Evolutionary conservation across 2,888 invertebrate genomes (phyloP), one percentile per base, ranked within the genome.

Genomic region (Ennomos quercinarius): DNA sequence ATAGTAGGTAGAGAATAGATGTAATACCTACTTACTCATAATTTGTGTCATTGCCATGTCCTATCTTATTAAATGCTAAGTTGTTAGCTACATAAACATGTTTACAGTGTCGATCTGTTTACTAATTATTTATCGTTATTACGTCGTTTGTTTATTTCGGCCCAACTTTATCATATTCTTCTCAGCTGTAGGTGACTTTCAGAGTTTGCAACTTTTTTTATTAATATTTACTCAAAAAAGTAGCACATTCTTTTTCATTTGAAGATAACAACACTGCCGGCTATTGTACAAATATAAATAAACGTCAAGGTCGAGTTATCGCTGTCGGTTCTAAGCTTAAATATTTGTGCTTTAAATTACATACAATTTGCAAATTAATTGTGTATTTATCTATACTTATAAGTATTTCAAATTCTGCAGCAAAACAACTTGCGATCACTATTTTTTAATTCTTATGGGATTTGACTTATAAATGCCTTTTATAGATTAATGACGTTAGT

Each of bases 31-130:
- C 3, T 27, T 50, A 61, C 66, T 55, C 59, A 59, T 56, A 56
- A 74, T 72, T 69, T 61, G 61, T 63, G 70, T 67, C 67, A 72
- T 66, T 71, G 65, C 67, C 63, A 57, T 53, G 58, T 27, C 27
- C 27, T 67, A 69, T 62, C 60, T 61, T 65, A 65, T 46, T 70
- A 57, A 39, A 54, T 27, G 70, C 68, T 72, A 73, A 73, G 61
- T 57, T 52, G 66, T 71, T 52, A 50, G 46, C 45, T 62, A 57
- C 17, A 42, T 38, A 55, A 65, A 60, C 47, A 55, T 59, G 54
- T 60, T 54, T 43, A 52, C 51, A 40, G 17, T 45, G 34, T 45
- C 10, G 11, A 34, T 47, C 2, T 59, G 42, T 50, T 44, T 53
- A 60, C 39, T 49, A 34, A 51, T 45, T 44, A 27, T 6, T 27